Evolutionary conservation across 2,797 vertebrate genomes (phyloP).

Genomic region (Galagoides demidoff): DNA sequence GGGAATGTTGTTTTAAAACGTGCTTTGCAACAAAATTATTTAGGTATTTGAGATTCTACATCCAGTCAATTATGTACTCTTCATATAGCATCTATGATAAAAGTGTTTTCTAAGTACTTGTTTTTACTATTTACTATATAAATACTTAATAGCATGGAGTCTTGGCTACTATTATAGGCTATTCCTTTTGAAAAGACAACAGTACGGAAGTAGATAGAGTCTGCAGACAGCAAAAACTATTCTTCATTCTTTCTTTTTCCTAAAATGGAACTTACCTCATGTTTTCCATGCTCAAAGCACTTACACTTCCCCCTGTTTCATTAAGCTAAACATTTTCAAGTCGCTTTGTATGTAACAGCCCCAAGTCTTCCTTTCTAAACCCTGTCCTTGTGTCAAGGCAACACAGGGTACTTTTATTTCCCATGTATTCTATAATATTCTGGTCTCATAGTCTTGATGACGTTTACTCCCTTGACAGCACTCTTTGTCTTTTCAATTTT

Average conservation of each 20-base stretch:
- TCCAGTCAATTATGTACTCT: not conserved
- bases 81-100: not conserved
- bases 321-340: not conserved
- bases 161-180: not conserved
- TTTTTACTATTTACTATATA: constrained; percentile 34
- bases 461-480: not conserved
- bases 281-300: not conserved
- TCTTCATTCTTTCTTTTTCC: constrained; percentile 16
- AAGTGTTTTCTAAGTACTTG: not conserved
- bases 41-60: not conserved
- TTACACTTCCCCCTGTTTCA: not conserved
- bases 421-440: not conserved
- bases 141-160: constrained; percentile 54
- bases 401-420: not conserved
- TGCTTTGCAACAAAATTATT: not conserved
- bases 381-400: not conserved
- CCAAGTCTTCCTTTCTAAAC: not conserved
- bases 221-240: not conserved
- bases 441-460: not conserved
- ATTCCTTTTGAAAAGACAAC: not conserved
- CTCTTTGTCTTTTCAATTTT: constrained; percentile 6
- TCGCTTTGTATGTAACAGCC: not conserved
- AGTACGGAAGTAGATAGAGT: not conserved
- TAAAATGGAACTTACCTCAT: not conserved
- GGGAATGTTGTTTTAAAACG: constrained; percentile 22